Percentiles rank a stretch among this genome's conserved stretches.
Conservation (phyloP, 2,797 vertebrate genomes). For the Sebastes cheni region DNA sequence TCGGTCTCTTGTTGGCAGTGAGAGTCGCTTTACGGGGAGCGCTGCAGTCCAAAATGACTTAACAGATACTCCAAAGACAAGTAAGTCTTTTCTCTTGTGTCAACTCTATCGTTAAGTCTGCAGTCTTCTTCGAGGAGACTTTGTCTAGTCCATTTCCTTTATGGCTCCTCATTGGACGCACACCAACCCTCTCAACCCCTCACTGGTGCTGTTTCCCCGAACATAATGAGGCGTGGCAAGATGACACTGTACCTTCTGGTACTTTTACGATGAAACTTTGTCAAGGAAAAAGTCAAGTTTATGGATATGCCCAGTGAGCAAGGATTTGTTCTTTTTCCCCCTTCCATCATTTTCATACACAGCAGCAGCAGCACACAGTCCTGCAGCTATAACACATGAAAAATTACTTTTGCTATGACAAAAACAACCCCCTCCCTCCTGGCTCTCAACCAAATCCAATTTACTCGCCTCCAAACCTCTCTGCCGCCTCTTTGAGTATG, state of each 20-base stretch:
- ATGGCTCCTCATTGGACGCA: conserved; percentile 20
- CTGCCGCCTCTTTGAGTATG: conserved; percentile 6
- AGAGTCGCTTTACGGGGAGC: neutral
- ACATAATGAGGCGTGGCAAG: conserved; percentile 47
- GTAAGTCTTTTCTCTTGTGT: conserved; percentile 6
- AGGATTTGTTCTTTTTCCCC: neutral
- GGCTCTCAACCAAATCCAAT: conserved; percentile 48
- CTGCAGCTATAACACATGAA: conserved; percentile 37
- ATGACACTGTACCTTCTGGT: conserved; percentile 47
- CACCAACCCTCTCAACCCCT: conserved; percentile 1
- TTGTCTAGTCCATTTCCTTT: conserved; percentile 36
- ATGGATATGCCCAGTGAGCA: conserved; percentile 26
- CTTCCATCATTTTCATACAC: conserved; percentile 29
- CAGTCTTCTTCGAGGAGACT: neutral
- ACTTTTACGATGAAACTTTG: conserved; percentile 29
- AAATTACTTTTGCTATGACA: conserved; percentile 43
- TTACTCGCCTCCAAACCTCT: conserved; percentile 36
- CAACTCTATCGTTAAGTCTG: conserved; percentile 8
- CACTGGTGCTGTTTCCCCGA: neutral
- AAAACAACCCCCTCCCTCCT: conserved; percentile 32
- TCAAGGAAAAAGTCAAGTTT: conserved; percentile 35
- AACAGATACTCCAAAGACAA: conserved; percentile 22
- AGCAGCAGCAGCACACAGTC: conserved; percentile 13
- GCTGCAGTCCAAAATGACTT: conserved; percentile 1
- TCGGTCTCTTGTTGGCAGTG: conserved; percentile 8